Percentiles rank a stretch among this genome's conserved stretches.
These are phyloP conservation scores for Xerus inauris DNA, from an alignment of 2,113 vertebrate genomes.

Conservation along the genomic window DNA sequence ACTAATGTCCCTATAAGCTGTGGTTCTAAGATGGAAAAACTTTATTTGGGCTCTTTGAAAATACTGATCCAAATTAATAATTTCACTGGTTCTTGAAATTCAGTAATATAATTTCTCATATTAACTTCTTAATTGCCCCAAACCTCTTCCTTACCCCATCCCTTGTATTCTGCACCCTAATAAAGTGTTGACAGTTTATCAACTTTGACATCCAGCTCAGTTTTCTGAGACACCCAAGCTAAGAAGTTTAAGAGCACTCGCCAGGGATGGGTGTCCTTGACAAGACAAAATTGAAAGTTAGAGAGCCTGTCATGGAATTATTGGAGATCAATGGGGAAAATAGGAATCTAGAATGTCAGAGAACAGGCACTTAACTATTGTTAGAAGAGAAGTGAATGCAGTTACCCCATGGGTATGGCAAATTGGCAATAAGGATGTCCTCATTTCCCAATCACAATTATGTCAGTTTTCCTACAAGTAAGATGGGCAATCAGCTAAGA, in stretches of 20 bases:
- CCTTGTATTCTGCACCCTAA: rapidly evolving
- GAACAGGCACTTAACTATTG: neutral
- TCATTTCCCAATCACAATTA: neutral
- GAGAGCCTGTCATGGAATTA: neutral
- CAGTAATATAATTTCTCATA: neutral
- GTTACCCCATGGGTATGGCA: neutral
- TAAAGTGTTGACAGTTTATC: neutral
- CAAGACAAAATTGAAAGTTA: neutral
- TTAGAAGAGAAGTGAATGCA: neutral
- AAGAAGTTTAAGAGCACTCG: neutral
- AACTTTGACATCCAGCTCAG: neutral
- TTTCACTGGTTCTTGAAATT: neutral
- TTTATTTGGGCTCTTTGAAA: neutral
- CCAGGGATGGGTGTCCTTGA: too few species aligned
- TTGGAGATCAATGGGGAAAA: neutral
- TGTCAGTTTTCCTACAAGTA: neutral
- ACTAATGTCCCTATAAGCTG: neutral
- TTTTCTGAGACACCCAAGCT: neutral
- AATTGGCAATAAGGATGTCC: neutral
- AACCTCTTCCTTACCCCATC: rapidly evolving
- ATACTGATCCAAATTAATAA: too few species aligned
- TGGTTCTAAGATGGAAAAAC: neutral
- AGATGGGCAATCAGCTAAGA: neutral
- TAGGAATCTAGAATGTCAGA: neutral
- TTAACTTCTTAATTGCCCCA: neutral